Percentiles rank a stretch among this genome's conserved stretches.
phyloP scores from a whole-genome alignment of 2,797 vertebrate genomes.

The Sphenopsis melanotis region DNA sequence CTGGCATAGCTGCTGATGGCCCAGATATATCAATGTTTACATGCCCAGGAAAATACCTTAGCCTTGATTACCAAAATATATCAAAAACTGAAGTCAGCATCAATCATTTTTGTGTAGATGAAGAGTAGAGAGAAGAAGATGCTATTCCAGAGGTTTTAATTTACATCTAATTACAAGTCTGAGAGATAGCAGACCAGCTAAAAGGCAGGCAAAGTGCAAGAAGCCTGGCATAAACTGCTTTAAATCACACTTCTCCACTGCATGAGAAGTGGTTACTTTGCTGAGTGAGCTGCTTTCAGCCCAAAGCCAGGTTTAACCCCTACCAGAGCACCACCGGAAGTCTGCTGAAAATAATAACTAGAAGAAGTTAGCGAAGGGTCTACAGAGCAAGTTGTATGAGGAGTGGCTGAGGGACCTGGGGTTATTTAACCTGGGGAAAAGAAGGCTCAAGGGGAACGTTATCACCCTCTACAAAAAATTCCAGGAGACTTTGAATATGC shows the following conservation, averaged over 20 bases:
- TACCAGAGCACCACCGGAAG: not conserved
- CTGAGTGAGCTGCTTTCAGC: not conserved
- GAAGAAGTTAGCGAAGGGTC: not conserved
- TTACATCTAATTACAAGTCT: not conserved
- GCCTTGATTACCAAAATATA: not conserved
- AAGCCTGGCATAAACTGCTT: not conserved
- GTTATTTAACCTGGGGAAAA: not conserved
- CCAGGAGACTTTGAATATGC: not conserved
- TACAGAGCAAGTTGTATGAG: not conserved
- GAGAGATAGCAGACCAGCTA: not conserved
- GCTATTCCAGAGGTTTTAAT: not conserved
- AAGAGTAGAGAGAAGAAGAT: not conserved
- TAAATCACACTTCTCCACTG: not conserved
- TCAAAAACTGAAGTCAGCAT: not conserved
- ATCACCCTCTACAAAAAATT: not conserved
- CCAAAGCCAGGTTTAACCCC: not conserved
- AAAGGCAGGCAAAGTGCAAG: not conserved
- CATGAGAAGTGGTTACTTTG: not conserved
- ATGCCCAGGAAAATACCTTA: not conserved
- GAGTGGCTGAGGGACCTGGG: not conserved
- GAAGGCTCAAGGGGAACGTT: not conserved
- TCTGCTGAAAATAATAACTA: not conserved
- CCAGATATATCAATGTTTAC: not conserved
- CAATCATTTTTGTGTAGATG: not conserved
- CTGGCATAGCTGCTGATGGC: not conserved